Percentiles rank a stretch among this genome's conserved stretches.
Evolutionary conservation across 2,888 invertebrate genomes (phyloP).

Genomic region (Agrochola lota): DNA sequence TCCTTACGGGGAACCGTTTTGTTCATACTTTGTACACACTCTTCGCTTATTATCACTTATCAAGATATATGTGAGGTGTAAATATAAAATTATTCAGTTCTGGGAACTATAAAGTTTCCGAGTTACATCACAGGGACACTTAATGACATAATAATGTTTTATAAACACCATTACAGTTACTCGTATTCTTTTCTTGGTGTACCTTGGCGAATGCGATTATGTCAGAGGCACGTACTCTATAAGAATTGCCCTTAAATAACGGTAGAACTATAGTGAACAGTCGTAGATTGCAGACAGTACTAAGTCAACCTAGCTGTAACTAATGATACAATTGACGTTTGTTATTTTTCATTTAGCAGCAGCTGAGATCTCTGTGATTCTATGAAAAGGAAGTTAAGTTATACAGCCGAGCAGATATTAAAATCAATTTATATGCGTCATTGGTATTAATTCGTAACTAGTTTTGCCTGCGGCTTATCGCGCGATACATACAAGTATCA

Average conservation of each 20-base stretch:
- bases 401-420: slow-evolving; percentile 19
- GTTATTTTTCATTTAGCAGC: slow-evolving; percentile 77
- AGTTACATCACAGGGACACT: slow-evolving; percentile 65
- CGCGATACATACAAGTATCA: background rate
- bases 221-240: slow-evolving; percentile 84
- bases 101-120: slow-evolving; percentile 72
- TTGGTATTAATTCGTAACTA: slow-evolving; percentile 35
- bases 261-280: slow-evolving; percentile 84
- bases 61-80: slow-evolving; percentile 83
- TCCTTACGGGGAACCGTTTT: slow-evolving; percentile 79
- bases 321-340: slow-evolving; percentile 86
- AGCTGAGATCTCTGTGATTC: slow-evolving; percentile 59
- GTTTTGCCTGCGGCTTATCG: slow-evolving; percentile 14
- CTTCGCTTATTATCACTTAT: slow-evolving; percentile 76
- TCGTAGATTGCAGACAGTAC: slow-evolving; percentile 86
- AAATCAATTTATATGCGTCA: slow-evolving; percentile 27
- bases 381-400: slow-evolving; percentile 7
- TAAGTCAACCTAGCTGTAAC: slow-evolving; percentile 86
- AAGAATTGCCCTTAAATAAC: slow-evolving; percentile 89
- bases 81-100: slow-evolving; percentile 79
- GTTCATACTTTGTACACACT: slow-evolving; percentile 70
- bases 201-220: slow-evolving; percentile 82
- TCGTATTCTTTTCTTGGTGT: slow-evolving; percentile 75
- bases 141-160: slow-evolving; percentile 69
- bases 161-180: slow-evolving; percentile 74